Percentiles rank a stretch among this genome's conserved stretches.
These are phyloP conservation scores for Cercopithecus mona DNA, from an alignment of 2,113 vertebrate genomes.

Conservation along the genomic window DNA sequence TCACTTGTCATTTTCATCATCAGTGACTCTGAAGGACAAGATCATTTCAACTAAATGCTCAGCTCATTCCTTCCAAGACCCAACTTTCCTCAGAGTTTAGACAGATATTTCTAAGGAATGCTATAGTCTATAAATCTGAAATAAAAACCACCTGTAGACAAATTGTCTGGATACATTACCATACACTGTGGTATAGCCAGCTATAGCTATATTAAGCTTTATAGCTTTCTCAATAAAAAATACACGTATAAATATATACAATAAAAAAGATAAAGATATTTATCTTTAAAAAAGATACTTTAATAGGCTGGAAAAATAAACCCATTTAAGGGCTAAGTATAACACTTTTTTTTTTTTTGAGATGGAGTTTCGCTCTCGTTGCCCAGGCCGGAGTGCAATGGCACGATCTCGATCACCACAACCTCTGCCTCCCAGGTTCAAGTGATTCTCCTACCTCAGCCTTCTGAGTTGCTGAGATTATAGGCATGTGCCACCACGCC, in stretches of 20 bases:
- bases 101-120: conserved; percentile 49
- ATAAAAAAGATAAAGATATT: conserved; percentile 25
- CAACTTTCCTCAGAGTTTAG: conserved; percentile 33
- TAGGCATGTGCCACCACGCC: no score
- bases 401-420: no score
- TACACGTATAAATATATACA: neutral
- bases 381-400: no score
- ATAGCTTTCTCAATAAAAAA: conserved; percentile 44
- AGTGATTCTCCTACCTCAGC: no score
- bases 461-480: no score
- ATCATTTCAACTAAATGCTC: conserved; percentile 62
- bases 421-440: no score
- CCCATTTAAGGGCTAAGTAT: neutral
- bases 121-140: conserved; percentile 50
- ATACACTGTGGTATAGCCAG: neutral
- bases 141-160: conserved; percentile 56
- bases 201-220: neutral
- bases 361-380: no score
- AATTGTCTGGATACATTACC: conserved; percentile 13
- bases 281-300: neutral
- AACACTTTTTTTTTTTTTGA: neutral
- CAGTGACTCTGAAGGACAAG: conserved; percentile 54
- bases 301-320: neutral
- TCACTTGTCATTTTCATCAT: conserved; percentile 62
- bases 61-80: conserved; percentile 26